Evolutionary conservation across 2,888 invertebrate genomes (phyloP).

Genomic region (Coelogynopora nodosa): DNA sequence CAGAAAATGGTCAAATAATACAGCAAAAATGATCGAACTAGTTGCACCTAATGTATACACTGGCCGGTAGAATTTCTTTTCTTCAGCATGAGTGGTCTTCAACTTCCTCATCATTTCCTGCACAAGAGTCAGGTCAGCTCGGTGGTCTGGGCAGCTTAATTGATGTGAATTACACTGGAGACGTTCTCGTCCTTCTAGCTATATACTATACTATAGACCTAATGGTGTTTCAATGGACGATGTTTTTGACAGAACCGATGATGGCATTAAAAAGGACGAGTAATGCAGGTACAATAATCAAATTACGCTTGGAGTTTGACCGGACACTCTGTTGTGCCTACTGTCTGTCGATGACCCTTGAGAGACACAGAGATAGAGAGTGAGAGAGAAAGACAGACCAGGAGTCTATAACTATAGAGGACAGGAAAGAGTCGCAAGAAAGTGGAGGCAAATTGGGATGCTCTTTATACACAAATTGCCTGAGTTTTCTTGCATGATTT

Average conservation of each 20-base stretch:
- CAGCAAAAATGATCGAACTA: no score
- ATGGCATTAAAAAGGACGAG: not conserved
- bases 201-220: not conserved
- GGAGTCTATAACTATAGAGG: no score
- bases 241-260: constrained; percentile 20
- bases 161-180: not conserved
- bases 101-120: constrained; percentile 20
- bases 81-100: not conserved
- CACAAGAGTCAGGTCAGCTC: not conserved
- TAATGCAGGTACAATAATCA: constrained; percentile 31
- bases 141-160: not conserved
- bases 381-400: not conserved
- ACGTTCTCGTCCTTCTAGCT: not conserved
- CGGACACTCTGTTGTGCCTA: not conserved
- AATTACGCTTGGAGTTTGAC: not conserved
- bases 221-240: not conserved
- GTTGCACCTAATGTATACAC: not conserved
- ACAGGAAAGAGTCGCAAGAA: no score
- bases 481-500: not conserved
- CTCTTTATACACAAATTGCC: not conserved
- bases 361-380: not conserved
- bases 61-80: not conserved
- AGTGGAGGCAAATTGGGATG: no score
- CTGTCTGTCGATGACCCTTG: constrained; percentile 10
- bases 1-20: no score